Evolutionary conservation across 2,797 vertebrate species (phyloP), one percentile per base, ranked within the genome.

Genomic region (Avahi laniger): DNA sequence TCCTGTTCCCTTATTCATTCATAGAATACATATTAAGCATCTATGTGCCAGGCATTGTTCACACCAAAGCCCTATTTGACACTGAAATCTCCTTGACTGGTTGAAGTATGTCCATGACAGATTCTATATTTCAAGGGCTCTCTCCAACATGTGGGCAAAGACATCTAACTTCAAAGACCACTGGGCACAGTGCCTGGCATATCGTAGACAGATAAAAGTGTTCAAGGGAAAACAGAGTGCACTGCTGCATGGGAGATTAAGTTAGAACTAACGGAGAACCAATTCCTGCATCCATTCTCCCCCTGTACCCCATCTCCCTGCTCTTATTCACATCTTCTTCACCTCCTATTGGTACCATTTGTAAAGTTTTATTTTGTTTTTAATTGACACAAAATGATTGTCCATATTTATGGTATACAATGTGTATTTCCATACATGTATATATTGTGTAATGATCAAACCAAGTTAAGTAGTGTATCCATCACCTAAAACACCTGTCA

Each of bases 51-150:
- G 61, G 33, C 28, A 33, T 0, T 13, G 43, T 63, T 76, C 50
- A 65, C 11, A 82, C 72, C 41, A n/a, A 81, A 94, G 73, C 22
- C 50, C 69, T 57, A 20, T 81, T 41, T 89, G 89, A 91, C 89
- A 84, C 2, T 86, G 91, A 90, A 83, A 75, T 81, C 35, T 52
- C 92, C 52, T 82, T 78, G 91, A 54, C 61, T 73, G 76, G 67
- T 2, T 70, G 38, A 61, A 91, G 70, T 30, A 9, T 4, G 2
- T 30, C 72, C 17, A 4, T 4, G 2, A n/a, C 72, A 4, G 22
- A 50, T n/a, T 70, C 63, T 75, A 4, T 7, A 7, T 6, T 43
- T n/a, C 30, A 57, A 79, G 38, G 22, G 11, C 73, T 82, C 65
- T 75, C 28, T 69, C 81, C 43, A 78, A 35, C 2, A 24, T 2